Conservation (phyloP, 2,113 vertebrate genomes). For the Triplophysa siluroides region DNA sequence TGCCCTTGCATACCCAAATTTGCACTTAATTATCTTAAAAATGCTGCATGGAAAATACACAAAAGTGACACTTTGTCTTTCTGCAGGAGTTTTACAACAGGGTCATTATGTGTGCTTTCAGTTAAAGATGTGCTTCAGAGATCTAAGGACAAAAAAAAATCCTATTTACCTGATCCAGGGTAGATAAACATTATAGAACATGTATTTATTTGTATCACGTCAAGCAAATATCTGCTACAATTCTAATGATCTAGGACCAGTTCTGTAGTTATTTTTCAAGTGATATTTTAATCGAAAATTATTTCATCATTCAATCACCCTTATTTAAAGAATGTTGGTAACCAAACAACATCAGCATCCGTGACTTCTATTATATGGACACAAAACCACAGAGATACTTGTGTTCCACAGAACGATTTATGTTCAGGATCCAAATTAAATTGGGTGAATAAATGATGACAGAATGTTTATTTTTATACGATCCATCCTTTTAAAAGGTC, state of each 20-base stretch:
- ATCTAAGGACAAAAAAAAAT: neutral
- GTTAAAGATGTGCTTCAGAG: neutral
- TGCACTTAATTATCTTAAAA: neutral
- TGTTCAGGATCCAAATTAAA: too few species aligned
- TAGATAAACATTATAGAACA: neutral
- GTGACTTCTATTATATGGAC: too few species aligned
- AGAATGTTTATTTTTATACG: too few species aligned
- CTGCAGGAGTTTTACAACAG: neutral
- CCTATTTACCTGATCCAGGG: neutral
- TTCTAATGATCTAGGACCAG: neutral
- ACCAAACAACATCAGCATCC: too few species aligned
- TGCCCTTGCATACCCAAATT: neutral
- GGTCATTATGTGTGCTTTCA: neutral
- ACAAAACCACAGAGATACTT: too few species aligned
- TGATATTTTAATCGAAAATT: too few species aligned
- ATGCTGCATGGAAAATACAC: conserved; percentile 5
- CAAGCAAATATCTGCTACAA: neutral
- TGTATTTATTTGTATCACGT: neutral
- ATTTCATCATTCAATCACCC: too few species aligned
- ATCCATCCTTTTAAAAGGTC: too few species aligned
- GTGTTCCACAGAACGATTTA: too few species aligned
- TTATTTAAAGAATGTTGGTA: too few species aligned
- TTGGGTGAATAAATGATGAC: too few species aligned
- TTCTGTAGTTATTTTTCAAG: neutral
- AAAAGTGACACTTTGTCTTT: neutral